Evolutionary conservation across 2,797 vertebrate species (phyloP).

Genomic region (Neomorphus geoffroyi): DNA sequence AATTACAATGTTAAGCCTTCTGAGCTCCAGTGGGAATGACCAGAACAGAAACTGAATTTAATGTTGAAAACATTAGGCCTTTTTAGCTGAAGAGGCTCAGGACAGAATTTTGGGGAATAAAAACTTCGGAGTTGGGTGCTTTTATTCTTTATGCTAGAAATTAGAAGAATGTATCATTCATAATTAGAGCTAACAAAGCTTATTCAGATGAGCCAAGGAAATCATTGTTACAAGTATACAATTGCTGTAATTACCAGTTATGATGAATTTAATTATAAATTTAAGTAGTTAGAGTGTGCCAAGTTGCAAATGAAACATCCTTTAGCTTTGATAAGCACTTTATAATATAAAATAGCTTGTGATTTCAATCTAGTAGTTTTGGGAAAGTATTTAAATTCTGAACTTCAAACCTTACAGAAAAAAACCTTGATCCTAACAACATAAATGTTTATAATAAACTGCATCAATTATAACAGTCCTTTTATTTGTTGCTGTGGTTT

Average conservation of each 20-base stretch:
- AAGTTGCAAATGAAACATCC: neutral
- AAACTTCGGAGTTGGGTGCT: neutral
- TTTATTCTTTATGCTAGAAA: constrained; percentile 27
- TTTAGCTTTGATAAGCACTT: constrained; percentile 16
- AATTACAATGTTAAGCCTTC: neutral
- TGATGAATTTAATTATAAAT: neutral
- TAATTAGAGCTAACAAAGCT: constrained; percentile 21
- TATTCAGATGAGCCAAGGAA: neutral
- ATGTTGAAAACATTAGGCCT: neutral
- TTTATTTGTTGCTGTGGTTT: neutral
- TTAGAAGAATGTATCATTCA: neutral
- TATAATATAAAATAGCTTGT: constrained; percentile 1
- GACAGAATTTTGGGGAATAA: neutral
- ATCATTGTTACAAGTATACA: neutral
- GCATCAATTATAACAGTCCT: neutral
- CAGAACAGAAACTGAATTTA: neutral
- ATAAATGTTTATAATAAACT: neutral
- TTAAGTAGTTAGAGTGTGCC: neutral
- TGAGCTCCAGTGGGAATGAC: neutral
- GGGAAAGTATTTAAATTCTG: neutral
- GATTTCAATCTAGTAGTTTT: neutral
- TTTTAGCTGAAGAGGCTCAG: neutral
- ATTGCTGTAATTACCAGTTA: neutral
- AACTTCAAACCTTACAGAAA: neutral
- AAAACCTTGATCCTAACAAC: neutral